Conservation (phyloP, 2,797 vertebrate genomes). For the Pampus argenteus region DNA sequence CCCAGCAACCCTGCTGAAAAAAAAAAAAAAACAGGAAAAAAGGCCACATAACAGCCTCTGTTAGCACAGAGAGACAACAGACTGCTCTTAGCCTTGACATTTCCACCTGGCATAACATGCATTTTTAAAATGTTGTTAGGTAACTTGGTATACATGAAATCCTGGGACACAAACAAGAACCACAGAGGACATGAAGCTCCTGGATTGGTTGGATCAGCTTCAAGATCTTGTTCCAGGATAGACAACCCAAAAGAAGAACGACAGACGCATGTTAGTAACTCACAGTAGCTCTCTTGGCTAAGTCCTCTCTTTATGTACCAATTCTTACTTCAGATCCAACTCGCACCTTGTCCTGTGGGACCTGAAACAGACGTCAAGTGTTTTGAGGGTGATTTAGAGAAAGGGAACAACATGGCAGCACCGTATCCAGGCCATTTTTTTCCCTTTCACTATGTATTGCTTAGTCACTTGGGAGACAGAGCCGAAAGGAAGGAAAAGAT, state of each 20-base stretch:
- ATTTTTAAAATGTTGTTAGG: constrained; percentile 74
- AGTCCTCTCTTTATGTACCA: constrained; percentile 47
- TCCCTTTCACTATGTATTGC: constrained; percentile 27
- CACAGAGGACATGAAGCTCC: constrained; percentile 23
- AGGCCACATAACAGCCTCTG: constrained; percentile 59
- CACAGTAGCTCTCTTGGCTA: constrained; percentile 28
- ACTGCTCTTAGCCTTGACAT: constrained; percentile 77
- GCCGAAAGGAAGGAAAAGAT: constrained; percentile 48
- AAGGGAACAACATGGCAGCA: constrained; percentile 59
- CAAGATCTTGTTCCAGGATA: constrained; percentile 21
- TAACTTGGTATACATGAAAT: constrained; percentile 42
- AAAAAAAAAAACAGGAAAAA: constrained; percentile 29
- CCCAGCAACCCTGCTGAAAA: constrained; percentile 32
- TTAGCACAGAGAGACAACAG: constrained; percentile 61
- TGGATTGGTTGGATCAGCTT: constrained; percentile 22
- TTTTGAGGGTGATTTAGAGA: constrained; percentile 65
- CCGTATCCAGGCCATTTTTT: constrained; percentile 69
- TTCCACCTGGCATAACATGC: constrained; percentile 77
- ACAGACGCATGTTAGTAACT: constrained; percentile 27
- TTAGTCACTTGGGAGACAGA: constrained; percentile 53
- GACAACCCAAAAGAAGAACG: constrained; percentile 21
- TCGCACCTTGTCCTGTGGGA: constrained; percentile 67
- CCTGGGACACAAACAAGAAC: constrained; percentile 16
- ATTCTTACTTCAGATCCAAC: constrained; percentile 56
- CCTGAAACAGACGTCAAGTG: constrained; percentile 56